Evolutionary conservation across 2,888 invertebrate species (phyloP).

Genomic region (Mantis religiosa): DNA sequence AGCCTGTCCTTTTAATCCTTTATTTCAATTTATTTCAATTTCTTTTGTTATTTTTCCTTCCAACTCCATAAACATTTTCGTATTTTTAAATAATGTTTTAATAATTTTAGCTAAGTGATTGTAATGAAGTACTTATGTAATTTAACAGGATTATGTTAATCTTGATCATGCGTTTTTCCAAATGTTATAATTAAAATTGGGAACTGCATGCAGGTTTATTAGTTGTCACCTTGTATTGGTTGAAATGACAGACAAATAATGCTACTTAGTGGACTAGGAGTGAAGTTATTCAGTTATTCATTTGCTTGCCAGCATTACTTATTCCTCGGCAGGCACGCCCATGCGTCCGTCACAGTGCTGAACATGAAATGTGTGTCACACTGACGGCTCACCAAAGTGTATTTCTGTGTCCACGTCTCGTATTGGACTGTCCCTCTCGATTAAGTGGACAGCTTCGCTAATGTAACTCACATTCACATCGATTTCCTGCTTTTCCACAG

Average conservation of each 20-base stretch:
- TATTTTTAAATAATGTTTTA: no score
- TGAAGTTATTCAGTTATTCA: not conserved
- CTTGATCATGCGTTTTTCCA: no score
- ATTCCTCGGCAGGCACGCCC: not conserved
- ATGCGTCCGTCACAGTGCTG: not conserved
- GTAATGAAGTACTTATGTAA: no score
- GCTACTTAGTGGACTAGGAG: not conserved
- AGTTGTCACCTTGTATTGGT: not conserved
- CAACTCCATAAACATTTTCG: no score
- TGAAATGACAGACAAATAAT: not conserved
- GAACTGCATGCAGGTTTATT: no score
- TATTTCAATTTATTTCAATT: no score
- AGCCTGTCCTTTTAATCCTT: no score
- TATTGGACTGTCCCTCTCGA: not conserved
- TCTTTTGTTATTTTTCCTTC: no score
- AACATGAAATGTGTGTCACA: not conserved
- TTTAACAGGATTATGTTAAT: no score
- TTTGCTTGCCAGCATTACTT: not conserved
- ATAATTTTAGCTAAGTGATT: no score
- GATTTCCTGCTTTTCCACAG: not conserved
- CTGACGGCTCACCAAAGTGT: not conserved
- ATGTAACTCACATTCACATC: not conserved
- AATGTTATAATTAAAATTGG: no score
- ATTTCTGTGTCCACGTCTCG: not conserved
- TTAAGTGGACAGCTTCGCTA: not conserved